phyloP scores from a whole-genome alignment of 2,888 invertebrate genomes.

The Argynnis bischoffii region DNA sequence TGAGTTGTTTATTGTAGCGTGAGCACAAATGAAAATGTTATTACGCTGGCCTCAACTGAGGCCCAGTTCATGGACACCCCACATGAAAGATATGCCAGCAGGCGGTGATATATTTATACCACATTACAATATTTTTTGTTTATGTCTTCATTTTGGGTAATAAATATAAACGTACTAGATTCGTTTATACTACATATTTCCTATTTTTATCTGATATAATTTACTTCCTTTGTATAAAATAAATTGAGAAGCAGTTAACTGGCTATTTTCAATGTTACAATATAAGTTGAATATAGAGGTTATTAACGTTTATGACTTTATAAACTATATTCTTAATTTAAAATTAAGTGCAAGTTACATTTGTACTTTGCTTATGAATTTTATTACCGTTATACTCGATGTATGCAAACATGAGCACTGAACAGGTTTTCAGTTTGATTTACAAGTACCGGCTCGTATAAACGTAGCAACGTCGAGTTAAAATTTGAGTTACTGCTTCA shows the following conservation, averaged over 20 bases:
- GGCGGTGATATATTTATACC: constrained; percentile 20
- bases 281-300: constrained; percentile 5
- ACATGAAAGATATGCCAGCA: constrained; percentile 30
- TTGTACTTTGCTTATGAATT: constrained; percentile 42
- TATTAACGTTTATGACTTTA: constrained; percentile 8
- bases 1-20: constrained; percentile 82
- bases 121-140: not conserved
- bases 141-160: not conserved
- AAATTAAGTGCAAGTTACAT: constrained; percentile 37
- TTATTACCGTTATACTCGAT: constrained; percentile 43
- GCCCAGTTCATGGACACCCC: constrained; percentile 40
- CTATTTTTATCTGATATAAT: too few relatives aligned
- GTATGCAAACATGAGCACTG: constrained; percentile 45
- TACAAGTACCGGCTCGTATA: constrained; percentile 44
- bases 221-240: too few relatives aligned
- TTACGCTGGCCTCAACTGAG: constrained; percentile 65
- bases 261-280: not conserved
- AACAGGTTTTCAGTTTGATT: constrained; percentile 46
- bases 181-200: too few relatives aligned
- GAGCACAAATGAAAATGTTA: constrained; percentile 82
- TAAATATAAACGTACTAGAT: not conserved
- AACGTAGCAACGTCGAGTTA: constrained; percentile 42
- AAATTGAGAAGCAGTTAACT: not conserved
- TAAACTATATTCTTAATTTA: constrained; percentile 34
- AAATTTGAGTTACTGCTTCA: constrained; percentile 41